These are phyloP conservation scores for Lampris megalopsis DNA, from an alignment of 2,113 vertebrate species.

Conservation along the genomic window DNA sequence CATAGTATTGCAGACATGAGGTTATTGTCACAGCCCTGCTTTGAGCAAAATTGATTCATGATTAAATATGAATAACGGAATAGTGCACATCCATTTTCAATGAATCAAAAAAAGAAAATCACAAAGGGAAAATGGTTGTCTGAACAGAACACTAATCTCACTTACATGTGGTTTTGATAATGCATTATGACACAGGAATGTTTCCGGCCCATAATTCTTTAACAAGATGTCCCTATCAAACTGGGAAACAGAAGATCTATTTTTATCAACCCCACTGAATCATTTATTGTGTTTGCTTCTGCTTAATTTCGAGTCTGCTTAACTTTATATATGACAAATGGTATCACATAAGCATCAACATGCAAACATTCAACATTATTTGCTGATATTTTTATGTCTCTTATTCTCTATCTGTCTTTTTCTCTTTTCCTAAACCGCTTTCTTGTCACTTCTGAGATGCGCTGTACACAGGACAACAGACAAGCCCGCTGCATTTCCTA, in stretches of 20 bases:
- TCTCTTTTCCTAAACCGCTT: slow-evolving; percentile 16
- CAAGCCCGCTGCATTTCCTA: slow-evolving; percentile 48
- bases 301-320: slow-evolving; percentile 30
- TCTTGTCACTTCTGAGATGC: slow-evolving; percentile 41
- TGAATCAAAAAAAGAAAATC: slow-evolving; percentile 12
- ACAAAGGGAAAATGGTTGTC: slow-evolving; percentile 21
- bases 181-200: slow-evolving; percentile 45
- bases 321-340: slow-evolving; percentile 28
- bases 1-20: too few relatives aligned
- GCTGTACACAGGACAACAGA: neutral
- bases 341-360: slow-evolving; percentile 16
- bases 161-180: slow-evolving; percentile 52
- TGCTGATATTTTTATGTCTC: neutral
- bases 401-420: neutral
- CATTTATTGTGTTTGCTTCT: slow-evolving; percentile 39
- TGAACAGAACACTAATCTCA: slow-evolving; percentile 48
- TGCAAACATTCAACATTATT: slow-evolving; percentile 12
- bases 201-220: slow-evolving; percentile 36
- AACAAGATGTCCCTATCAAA: slow-evolving; percentile 19
- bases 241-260: slow-evolving; percentile 9
- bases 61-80: too few relatives aligned
- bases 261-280: slow-evolving; percentile 46
- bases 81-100: too few relatives aligned
- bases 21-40: too few relatives aligned
- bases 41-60: too few relatives aligned